Evolutionary conservation across 2,888 invertebrate species (phyloP).

Genomic region (Kryphioiulus occultus): DNA sequence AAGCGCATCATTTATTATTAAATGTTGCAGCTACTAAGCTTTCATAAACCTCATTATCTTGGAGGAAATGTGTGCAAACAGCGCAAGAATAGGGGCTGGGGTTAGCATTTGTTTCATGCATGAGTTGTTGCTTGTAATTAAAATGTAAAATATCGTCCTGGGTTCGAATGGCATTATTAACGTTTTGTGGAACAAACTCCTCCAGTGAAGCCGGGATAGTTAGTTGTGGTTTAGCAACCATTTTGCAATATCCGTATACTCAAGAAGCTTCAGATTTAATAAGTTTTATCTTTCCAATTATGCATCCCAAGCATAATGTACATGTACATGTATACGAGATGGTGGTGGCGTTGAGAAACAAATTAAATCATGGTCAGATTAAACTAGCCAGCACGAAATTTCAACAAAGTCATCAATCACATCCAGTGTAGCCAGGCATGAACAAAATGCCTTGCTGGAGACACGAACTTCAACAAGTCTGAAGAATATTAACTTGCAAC

Average conservation of each 20-base stretch:
- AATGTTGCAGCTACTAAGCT: not conserved
- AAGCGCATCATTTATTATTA: not conserved
- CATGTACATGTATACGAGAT: too few relatives aligned
- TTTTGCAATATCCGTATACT: too few relatives aligned
- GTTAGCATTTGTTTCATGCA: not conserved
- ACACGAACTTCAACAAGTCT: not conserved
- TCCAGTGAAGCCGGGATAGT: too few relatives aligned
- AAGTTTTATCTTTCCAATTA: too few relatives aligned
- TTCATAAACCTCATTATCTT: not conserved
- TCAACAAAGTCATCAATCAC: not conserved
- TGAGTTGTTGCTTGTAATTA: not conserved
- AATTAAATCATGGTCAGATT: not conserved
- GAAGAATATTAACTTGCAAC: not conserved
- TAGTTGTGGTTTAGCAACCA: too few relatives aligned
- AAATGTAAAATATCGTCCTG: not conserved
- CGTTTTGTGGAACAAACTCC: not conserved
- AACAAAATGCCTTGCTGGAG: not conserved
- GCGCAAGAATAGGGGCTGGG: not conserved
- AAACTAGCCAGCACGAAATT: not conserved
- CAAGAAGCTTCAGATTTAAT: too few relatives aligned
- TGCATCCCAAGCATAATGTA: too few relatives aligned
- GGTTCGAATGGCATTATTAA: not conserved
- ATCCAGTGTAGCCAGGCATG: not conserved
- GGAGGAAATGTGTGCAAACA: not conserved
- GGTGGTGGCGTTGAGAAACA: not conserved